Base-by-base conservation (phyloP, 2,797 vertebrate species). In the Phrynocephalus guinanensis region DNA sequence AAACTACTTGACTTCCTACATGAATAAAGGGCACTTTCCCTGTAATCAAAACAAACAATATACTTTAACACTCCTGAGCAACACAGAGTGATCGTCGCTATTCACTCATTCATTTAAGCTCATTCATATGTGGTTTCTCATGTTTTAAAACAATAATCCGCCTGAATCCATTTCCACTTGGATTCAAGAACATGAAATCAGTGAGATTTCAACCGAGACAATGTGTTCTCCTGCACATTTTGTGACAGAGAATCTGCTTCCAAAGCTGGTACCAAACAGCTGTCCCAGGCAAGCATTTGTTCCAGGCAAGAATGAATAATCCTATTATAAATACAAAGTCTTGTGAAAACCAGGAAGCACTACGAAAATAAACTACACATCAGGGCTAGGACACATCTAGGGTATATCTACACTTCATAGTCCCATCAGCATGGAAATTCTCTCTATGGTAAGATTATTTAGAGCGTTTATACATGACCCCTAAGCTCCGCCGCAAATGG, bases 11-110 rank as follows among this genome's bases (percentile, higher is more conserved):
- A 98, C 98, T 99, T 97, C 98, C 98, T 96, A 97, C 98, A 68
- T 98, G 98, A 97, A 98, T 98, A 97, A 98, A 98, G 94, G 98
- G 98, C 90, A 99, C 98, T 96, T 99, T 98, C 96, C 98, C 98
- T 99, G 96, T 87, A 38, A 76, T 24, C 7, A 8, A 24, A 68
- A 38, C 3, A 28, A 33, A 71, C n/a, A 52, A n/a, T 30, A 77
- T 20, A 76, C 5, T 83, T 87, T 66, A 50, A 88, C 22, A 71
- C 20, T 68, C 28, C 5, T 67, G 52, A 79, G 67, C 28, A 79
- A 71, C 28, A 33, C 68, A 48, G 48, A 18, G 26, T 2, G 38
- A 83, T 18, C 15, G 78, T 70, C 84, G 26, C 44, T 24, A 84
- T 15, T 1, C 33, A 79, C 6, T 20, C 33, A 44, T 78, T 60